These are phyloP conservation scores for Cyanoliseus patagonus DNA, from an alignment of 2,113 vertebrate species.

Conservation along the genomic window DNA sequence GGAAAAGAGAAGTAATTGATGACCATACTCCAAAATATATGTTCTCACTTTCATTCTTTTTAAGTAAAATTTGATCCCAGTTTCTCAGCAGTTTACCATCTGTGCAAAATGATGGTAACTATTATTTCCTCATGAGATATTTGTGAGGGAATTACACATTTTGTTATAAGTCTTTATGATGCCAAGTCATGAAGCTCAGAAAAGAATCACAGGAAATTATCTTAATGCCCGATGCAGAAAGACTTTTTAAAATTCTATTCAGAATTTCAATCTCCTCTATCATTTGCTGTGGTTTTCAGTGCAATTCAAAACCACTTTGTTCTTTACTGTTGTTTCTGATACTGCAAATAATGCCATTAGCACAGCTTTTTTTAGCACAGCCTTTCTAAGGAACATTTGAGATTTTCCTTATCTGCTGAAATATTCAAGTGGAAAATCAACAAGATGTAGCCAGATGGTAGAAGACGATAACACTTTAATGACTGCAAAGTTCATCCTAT, in stretches of 20 bases:
- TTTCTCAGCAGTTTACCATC: not conserved
- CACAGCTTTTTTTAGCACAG: not conserved
- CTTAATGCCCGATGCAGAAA: not conserved
- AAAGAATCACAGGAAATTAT: not conserved
- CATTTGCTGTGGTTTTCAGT: not conserved
- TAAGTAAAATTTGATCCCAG: not conserved
- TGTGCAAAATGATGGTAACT: not conserved
- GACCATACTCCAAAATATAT: not conserved
- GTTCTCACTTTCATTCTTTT: not conserved
- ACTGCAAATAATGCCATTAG: not conserved
- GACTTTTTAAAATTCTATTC: not conserved
- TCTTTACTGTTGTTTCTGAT: not conserved
- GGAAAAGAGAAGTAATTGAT: not conserved
- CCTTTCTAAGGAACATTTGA: not conserved
- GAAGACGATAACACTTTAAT: constrained; percentile 40
- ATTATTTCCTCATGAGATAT: not conserved
- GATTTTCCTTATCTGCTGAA: constrained; percentile 2
- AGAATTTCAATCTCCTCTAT: not conserved
- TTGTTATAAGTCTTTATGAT: not conserved
- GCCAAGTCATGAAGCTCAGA: not conserved
- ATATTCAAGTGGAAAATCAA: constrained; percentile 36
- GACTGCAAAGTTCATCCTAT: not conserved
- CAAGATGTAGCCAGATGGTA: not conserved
- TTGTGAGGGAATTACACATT: not conserved
- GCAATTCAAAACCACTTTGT: not conserved